Evolutionary conservation across 2,113 vertebrate species (phyloP).

Genomic region (Silurus meridionalis): DNA sequence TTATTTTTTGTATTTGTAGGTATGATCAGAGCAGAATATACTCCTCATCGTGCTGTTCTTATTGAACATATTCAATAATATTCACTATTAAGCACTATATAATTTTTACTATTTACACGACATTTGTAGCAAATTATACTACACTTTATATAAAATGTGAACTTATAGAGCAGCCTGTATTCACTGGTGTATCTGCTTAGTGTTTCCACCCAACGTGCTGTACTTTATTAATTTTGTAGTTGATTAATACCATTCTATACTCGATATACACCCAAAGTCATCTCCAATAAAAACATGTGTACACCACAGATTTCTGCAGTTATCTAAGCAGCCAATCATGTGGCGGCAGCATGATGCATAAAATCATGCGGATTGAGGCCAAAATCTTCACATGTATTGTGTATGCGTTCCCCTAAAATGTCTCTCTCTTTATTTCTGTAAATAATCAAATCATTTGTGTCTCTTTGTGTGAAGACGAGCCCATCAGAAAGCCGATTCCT

Average conservation of each 20-base stretch:
- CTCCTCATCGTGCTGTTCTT: too few species aligned
- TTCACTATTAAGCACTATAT: too few species aligned
- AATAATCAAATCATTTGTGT: not conserved
- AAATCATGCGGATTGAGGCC: too few species aligned
- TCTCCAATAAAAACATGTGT: too few species aligned
- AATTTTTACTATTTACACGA: too few species aligned
- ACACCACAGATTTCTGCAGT: too few species aligned
- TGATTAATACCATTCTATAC: not conserved
- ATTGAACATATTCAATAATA: too few species aligned
- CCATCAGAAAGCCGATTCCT: constrained; percentile 84
- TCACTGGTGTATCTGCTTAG: not conserved
- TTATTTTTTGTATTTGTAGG: not conserved
- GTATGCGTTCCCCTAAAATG: not conserved
- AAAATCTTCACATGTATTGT: not conserved
- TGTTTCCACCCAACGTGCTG: not conserved
- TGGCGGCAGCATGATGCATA: too few species aligned
- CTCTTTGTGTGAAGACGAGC: constrained; percentile 71
- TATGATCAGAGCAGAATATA: not conserved
- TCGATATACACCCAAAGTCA: too few species aligned
- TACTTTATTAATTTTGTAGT: not conserved
- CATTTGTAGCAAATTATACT: not conserved
- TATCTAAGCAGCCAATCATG: too few species aligned
- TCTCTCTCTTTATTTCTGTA: not conserved
- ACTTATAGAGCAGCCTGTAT: not conserved
- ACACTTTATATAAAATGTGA: not conserved